A percentile compares a stretch with the other conserved stretches of the same genome.
These are phyloP conservation scores for Epinephelus lanceolatus DNA, from an alignment of 2,113 vertebrate species.

Conservation along the genomic window DNA sequence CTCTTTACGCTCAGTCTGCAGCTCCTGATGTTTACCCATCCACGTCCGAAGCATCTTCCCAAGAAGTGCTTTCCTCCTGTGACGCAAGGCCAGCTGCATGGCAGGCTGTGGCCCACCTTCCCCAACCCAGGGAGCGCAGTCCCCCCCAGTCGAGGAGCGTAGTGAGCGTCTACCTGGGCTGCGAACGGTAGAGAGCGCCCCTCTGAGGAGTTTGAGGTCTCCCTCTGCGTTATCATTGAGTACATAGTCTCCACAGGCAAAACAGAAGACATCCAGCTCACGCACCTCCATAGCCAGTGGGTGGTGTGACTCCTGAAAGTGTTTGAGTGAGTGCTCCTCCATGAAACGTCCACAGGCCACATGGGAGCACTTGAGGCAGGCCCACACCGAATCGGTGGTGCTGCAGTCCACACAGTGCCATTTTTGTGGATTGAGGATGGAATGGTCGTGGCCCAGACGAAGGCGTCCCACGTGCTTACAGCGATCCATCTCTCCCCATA, in stretches of 20 bases:
- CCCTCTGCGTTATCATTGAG: conserved; percentile 97
- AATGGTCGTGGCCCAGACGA: conserved; percentile 96
- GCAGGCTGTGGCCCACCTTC: conserved; percentile 84
- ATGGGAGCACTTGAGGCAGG: conserved; percentile 98
- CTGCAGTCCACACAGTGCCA: conserved; percentile 95
- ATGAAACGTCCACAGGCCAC: conserved; percentile 97
- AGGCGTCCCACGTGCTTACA: conserved; percentile 98
- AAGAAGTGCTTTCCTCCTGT: conserved; percentile 92
- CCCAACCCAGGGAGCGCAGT: conserved; percentile 66
- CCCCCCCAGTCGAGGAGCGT: conserved; percentile 87
- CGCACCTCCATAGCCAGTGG: conserved; percentile 96
- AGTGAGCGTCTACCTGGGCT: conserved; percentile 88
- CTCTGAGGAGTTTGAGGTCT: conserved; percentile 94
- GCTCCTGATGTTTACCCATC: conserved; percentile 85
- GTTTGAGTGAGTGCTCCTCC: conserved; percentile 93
- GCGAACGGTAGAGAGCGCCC: conserved; percentile 90
- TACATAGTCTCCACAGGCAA: conserved; percentile 96
- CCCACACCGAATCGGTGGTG: conserved; percentile 96
- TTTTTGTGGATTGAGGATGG: conserved; percentile 98
- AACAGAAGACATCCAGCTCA: conserved; percentile 97
- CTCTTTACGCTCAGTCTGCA: conserved; percentile 84
- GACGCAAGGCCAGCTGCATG: conserved; percentile 92
- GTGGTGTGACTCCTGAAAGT: conserved; percentile 93
- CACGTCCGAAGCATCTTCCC: conserved; percentile 88
- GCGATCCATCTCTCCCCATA: conserved; percentile 91